phyloP scores from a whole-genome alignment of 2,113 vertebrate genomes.

The Labeo rohita region DNA sequence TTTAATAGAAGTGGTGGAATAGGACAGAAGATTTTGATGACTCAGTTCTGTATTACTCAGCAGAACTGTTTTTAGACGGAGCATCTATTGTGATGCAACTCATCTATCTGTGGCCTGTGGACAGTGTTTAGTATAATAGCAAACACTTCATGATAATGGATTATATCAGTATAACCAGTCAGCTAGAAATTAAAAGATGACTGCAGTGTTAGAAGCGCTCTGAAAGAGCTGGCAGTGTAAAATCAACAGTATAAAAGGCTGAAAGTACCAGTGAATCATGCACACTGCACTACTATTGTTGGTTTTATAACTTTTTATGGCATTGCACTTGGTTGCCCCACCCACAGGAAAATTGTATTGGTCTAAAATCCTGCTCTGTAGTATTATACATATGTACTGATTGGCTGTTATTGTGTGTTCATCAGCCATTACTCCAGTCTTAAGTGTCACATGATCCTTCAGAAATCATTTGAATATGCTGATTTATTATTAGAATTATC shows the following conservation, averaged over 20 bases:
- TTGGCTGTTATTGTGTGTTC: neutral
- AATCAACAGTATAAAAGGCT: neutral
- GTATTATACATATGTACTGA: neutral
- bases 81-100: neutral
- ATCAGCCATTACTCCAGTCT: too few species aligned
- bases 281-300: neutral
- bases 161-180: neutral
- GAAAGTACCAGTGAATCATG: neutral
- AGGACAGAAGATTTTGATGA: neutral
- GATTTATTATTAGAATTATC: too few species aligned
- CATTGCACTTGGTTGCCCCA: neutral
- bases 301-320: neutral
- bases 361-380: neutral
- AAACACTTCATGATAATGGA: neutral
- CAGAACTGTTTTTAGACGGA: constrained; percentile 5
- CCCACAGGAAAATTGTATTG: neutral
- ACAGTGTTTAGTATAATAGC: neutral
- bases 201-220: neutral
- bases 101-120: neutral
- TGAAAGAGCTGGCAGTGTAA: neutral
- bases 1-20: neutral
- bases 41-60: constrained; percentile 1
- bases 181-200: neutral
- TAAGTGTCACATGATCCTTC: too few species aligned
- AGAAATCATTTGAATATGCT: too few species aligned